These are phyloP conservation scores for Apolygus lucorum DNA, from an alignment of 1,140 invertebrate genomes.

Conservation along the genomic window DNA sequence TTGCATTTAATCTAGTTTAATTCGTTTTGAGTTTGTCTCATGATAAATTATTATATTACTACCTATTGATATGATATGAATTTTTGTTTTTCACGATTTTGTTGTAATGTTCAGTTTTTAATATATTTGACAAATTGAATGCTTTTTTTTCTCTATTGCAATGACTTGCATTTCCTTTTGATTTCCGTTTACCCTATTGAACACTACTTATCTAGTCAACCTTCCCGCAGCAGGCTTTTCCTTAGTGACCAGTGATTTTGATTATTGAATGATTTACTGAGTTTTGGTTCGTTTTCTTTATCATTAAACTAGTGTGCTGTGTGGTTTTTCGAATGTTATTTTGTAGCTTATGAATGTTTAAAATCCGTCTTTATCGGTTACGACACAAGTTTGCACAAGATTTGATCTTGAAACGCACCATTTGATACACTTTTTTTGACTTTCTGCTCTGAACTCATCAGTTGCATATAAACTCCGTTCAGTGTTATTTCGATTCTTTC, in stretches of 20 bases:
- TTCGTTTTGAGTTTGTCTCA: conserved; percentile 3
- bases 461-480: too few relatives aligned
- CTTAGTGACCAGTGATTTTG: too few relatives aligned
- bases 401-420: too few relatives aligned
- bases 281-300: too few relatives aligned
- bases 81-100: neutral
- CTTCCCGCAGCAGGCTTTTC: too few relatives aligned
- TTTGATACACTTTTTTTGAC: too few relatives aligned
- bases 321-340: neutral
- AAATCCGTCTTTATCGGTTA: neutral
- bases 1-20: conserved; percentile 21
- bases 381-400: too few relatives aligned
- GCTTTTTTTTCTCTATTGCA: too few relatives aligned
- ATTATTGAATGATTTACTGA: too few relatives aligned
- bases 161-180: conserved; percentile 6
- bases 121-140: conserved; percentile 8
- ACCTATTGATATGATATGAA: neutral
- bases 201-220: neutral
- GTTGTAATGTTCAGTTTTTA: conserved; percentile 7
- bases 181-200: neutral
- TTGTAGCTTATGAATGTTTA: neutral
- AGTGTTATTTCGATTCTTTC: too few relatives aligned
- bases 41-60: neutral
- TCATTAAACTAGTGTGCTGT: neutral
- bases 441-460: too few relatives aligned